Base-by-base conservation (phyloP, 2,888 invertebrate genomes). In the Parnassius apollo region DNA sequence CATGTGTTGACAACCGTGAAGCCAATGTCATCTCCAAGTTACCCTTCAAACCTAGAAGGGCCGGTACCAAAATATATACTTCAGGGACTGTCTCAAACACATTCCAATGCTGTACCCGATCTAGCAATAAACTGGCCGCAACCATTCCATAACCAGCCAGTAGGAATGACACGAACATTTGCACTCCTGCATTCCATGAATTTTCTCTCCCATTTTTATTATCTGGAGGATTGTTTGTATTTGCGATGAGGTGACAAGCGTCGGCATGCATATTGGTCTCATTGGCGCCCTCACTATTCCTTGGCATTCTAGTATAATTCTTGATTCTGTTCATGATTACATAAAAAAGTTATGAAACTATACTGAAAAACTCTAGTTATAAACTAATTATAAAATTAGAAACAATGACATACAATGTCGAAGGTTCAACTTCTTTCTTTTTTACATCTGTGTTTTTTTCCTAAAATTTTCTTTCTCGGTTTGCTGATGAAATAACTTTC, bases 21-120 rank as follows among this genome's bases (percentile, higher is more conserved):
- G 98, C 98, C 74, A 98, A 89, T 35, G 98, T 98, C 98, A 98
- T 98, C 91, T 98, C 98, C 71, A 98, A 92, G 83, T 98, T 98
- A 66, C 98, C 98, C 89, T 98, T 98, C 18, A 98, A 93, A 10
- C 98, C 98, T 64, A 98, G 88, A 53, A 98, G 91, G 10, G 98
- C 97, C 62, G 98, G 98, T 53, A 98, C 97, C 76, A 98, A 88
- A 71, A 98, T 97, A 79, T 97, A 97, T 42, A 97, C 95, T 92
- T 98, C 98, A 9, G 96, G 95, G 22, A 98, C 95, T 74, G 95
- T 89, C 73, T 91, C 91, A 85, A 96, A 98, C 45, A 98, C 97
- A 59, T 93, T 93, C 98, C 98, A 98, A 83, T 97, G 97, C 93
- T 97, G 97, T 57, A 97, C 97, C 69, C 94, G 86, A 81, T 97